phyloP scores from a whole-genome alignment of 2,113 vertebrate genomes.

The Salminus brasiliensis region DNA sequence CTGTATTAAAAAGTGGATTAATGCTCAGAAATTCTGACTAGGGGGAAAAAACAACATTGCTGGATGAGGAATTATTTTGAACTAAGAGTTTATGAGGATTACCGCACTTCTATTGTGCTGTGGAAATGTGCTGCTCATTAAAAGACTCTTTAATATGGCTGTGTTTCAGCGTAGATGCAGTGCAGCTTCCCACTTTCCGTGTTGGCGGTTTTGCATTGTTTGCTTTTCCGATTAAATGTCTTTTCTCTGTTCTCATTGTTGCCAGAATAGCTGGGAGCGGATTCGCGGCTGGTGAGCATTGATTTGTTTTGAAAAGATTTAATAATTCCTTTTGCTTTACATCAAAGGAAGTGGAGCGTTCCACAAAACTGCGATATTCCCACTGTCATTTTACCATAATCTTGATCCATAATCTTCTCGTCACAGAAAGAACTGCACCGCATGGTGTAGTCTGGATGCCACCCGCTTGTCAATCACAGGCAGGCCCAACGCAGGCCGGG shows the following conservation, averaged over 20 bases:
- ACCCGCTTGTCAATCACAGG: conserved; percentile 40
- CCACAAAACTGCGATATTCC: background rate
- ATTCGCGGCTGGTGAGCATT: background rate
- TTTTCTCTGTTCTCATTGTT: background rate
- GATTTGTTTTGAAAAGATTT: conserved; percentile 3
- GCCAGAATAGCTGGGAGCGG: background rate
- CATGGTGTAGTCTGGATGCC: conserved; percentile 37
- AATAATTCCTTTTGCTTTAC: background rate
- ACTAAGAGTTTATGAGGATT: background rate
- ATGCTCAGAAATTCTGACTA: conserved; percentile 10
- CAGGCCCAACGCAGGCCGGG: conserved; percentile 33
- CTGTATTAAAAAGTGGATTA: conserved; percentile 22
- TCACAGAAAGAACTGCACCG: conserved; percentile 4
- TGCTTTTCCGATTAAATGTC: background rate
- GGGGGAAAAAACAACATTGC: background rate
- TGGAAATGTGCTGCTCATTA: background rate
- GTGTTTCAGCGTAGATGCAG: background rate
- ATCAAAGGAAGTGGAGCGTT: background rate
- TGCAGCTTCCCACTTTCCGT: background rate
- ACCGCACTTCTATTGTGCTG: background rate
- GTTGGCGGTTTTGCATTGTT: background rate
- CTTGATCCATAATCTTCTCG: conserved; percentile 16
- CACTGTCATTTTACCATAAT: conserved; percentile 33
- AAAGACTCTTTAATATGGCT: conserved; percentile 1
- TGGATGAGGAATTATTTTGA: background rate